Evolutionary conservation across 2,113 vertebrate genomes (phyloP).

Genomic region (Istiophorus platypterus): DNA sequence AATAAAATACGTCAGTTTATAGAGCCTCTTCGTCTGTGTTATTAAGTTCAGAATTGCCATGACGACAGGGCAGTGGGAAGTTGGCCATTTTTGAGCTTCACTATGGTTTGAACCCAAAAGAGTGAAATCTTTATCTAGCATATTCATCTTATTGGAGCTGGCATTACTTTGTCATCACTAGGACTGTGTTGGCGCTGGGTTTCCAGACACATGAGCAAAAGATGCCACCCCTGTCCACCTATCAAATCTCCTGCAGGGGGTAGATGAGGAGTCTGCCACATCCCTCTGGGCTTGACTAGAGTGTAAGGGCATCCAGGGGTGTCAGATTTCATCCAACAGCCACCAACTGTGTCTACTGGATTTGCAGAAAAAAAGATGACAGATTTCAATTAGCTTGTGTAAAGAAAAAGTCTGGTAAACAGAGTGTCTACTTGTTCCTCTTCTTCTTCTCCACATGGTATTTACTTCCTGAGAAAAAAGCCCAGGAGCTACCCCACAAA

Average conservation of each 20-base stretch:
- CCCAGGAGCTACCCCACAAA: constrained; percentile 14
- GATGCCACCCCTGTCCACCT: background rate
- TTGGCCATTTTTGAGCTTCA: background rate
- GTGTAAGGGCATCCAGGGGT: constrained; percentile 12
- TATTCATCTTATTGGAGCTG: background rate
- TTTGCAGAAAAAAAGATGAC: constrained; percentile 11
- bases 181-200: background rate
- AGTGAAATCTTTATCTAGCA: background rate
- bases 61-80: background rate
- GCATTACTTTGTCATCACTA: background rate
- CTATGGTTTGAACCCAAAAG: background rate
- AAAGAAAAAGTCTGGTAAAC: background rate
- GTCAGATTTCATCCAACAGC: constrained; percentile 33
- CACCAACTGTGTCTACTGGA: background rate
- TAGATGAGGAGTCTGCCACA: background rate
- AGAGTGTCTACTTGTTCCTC: background rate
- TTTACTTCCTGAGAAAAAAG: constrained; percentile 16
- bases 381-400: background rate
- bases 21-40: background rate
- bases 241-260: background rate
- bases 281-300: constrained; percentile 29
- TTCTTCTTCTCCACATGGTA: background rate
- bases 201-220: background rate
- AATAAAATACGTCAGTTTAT: no score
- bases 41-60: background rate